Percentiles rank a stretch among this genome's conserved stretches.
Conservation (phyloP, 2,113 vertebrate genomes). For the Toxotes chatareus region DNA sequence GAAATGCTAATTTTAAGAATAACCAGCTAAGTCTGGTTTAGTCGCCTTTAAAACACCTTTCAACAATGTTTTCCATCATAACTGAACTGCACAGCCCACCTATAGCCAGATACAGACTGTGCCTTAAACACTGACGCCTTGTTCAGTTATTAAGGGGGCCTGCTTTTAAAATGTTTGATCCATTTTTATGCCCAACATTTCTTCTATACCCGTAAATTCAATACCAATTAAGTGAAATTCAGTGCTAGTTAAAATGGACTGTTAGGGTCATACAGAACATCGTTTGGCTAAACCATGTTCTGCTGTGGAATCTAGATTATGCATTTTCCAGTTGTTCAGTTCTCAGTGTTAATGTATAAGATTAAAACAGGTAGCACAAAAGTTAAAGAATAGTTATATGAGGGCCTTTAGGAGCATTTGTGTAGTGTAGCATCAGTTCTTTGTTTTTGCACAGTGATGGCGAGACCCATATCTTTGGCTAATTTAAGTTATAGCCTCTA, state of each 20-base stretch:
- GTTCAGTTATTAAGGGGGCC: background rate
- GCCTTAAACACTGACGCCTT: background rate
- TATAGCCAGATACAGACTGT: background rate
- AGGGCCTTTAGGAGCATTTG: background rate
- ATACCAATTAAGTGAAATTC: too few relatives aligned
- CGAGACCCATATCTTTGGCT: constrained; percentile 1
- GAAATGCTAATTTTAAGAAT: too few relatives aligned
- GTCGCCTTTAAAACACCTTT: too few relatives aligned
- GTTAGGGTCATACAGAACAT: background rate
- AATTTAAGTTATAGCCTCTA: background rate
- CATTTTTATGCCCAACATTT: background rate
- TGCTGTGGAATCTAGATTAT: background rate
- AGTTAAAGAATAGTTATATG: background rate
- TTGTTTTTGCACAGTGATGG: constrained; percentile 1
- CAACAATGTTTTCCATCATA: background rate
- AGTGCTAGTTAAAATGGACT: background rate
- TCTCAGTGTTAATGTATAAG: background rate
- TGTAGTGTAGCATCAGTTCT: background rate
- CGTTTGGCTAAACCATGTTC: background rate
- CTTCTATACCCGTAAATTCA: background rate
- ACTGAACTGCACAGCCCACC: background rate
- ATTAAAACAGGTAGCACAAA: background rate
- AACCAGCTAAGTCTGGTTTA: too few relatives aligned
- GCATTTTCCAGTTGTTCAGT: background rate
- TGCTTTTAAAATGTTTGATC: background rate